Conservation (phyloP, 2,797 vertebrate species). For the Halcyon chelicuti region DNA sequence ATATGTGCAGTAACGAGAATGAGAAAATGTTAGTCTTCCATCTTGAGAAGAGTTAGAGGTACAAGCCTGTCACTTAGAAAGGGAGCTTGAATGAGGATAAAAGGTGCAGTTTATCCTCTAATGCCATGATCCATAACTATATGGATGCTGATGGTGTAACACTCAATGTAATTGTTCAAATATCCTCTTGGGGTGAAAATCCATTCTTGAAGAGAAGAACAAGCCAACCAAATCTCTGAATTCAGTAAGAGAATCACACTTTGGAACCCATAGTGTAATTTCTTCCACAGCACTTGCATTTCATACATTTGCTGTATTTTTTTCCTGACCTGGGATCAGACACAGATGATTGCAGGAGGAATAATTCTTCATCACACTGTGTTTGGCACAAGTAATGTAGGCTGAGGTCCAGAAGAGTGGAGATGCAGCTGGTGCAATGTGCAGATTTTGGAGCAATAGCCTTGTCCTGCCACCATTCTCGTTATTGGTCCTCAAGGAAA, state of each 20-base stretch:
- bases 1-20: neutral
- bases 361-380: neutral
- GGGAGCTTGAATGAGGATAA: neutral
- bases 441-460: neutral
- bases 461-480: neutral
- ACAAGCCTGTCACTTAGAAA: neutral
- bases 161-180: neutral
- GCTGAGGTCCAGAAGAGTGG: neutral
- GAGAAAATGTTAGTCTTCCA: neutral
- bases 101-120: neutral
- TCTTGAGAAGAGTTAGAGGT: neutral
- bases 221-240: neutral
- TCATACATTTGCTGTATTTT: neutral
- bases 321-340: constrained; percentile 23
- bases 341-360: neutral
- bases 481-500: neutral
- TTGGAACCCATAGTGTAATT: neutral
- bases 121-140: neutral
- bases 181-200: neutral
- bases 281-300: constrained; percentile 6
- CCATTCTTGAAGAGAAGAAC: neutral
- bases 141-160: neutral
- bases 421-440: neutral
- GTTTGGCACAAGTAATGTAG: neutral
- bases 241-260: neutral